Conservation (phyloP, 2,113 vertebrate species). For the Pluvianellus socialis region DNA sequence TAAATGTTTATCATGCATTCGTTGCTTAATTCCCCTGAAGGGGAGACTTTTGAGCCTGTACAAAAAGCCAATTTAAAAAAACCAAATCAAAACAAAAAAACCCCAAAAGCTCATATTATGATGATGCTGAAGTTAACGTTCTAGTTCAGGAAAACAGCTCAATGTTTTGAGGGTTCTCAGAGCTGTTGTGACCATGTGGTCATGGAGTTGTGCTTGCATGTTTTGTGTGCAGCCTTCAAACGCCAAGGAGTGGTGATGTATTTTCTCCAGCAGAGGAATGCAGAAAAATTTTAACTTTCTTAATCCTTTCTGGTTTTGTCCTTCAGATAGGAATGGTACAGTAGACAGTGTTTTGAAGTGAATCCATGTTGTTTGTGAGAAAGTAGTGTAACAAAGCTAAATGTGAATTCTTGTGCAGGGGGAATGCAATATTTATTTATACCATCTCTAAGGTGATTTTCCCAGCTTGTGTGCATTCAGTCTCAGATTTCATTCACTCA, state of each 20-base stretch:
- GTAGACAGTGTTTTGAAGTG: not conserved
- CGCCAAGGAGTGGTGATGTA: not conserved
- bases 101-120: not conserved
- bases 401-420: not conserved
- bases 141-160: not conserved
- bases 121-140: not conserved
- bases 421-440: not conserved
- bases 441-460: not conserved
- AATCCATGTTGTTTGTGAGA: not conserved
- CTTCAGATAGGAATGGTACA: not conserved
- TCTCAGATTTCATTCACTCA: not conserved
- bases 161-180: not conserved
- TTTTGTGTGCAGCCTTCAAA: not conserved
- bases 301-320: not conserved
- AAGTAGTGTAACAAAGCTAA: not conserved
- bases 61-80: not conserved
- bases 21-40: not conserved
- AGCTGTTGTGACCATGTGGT: not conserved
- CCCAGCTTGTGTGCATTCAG: not conserved
- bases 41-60: not conserved
- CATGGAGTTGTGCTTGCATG: not conserved
- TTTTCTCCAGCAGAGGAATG: not conserved
- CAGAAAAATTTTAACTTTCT: not conserved
- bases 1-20: not conserved
- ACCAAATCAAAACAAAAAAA: not conserved